phyloP scores from a whole-genome alignment of 2,113 vertebrate genomes.

The Cryptomyrus ogoouensis region DNA sequence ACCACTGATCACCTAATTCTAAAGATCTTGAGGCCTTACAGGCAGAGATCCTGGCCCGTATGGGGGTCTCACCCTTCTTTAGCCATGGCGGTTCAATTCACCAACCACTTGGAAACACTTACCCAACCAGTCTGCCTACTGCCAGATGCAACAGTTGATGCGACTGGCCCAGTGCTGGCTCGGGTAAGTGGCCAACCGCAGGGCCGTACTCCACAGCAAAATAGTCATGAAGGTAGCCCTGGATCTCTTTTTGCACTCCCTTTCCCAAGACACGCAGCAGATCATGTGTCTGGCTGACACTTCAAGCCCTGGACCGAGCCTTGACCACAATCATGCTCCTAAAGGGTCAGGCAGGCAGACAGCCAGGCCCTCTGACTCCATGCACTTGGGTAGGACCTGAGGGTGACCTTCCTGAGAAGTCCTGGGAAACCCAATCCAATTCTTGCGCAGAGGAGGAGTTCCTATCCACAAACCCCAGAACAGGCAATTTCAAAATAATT shows the following conservation, averaged over 20 bases:
- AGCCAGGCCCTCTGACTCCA: neutral
- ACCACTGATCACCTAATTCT: too few relatives aligned
- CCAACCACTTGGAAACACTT: neutral
- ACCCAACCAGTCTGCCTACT: neutral
- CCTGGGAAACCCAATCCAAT: neutral
- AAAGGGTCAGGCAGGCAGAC: neutral
- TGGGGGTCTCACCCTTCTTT: neutral
- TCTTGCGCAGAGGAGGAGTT: neutral
- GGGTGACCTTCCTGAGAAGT: neutral
- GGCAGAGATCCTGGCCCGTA: neutral
- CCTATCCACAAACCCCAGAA: slow-evolving; percentile 24
- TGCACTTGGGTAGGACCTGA: neutral
- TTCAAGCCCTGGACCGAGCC: neutral
- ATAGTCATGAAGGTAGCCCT: neutral
- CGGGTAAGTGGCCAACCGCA: neutral
- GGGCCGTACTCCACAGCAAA: neutral
- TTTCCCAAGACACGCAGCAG: neutral
- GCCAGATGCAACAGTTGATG: neutral
- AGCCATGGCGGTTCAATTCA: neutral
- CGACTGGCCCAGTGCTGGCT: neutral
- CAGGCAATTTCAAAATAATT: neutral
- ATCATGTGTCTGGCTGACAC: neutral
- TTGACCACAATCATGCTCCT: neutral
- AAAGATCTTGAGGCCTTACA: neutral
- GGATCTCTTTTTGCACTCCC: too few relatives aligned